Base-by-base conservation (phyloP, 2,797 vertebrate genomes). In the Microhierax caerulescens region DNA sequence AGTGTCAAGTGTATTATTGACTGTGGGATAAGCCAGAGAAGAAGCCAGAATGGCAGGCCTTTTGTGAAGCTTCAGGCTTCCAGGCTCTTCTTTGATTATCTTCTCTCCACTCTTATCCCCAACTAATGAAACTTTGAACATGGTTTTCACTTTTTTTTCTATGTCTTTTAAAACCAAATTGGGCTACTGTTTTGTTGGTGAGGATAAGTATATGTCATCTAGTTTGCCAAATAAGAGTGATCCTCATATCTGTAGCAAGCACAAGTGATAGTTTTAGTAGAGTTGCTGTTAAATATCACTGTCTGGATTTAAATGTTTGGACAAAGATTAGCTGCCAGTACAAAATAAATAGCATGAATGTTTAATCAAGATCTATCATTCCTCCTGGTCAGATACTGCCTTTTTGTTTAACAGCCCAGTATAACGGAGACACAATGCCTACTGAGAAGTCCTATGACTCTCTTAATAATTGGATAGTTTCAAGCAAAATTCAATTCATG, bases 271-370 rank as follows among this genome's bases (percentile, higher is more conserved):
- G 53, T 82, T 94, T 74, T 59, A 81, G 74, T 85, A 82, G 63
- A 76, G 36, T 65, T 83, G 57, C 39, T 74, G 79, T 92, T 95
- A 92, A 94, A 81, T 94, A 90, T 77, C 77, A 60, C 92, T 60
- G 43, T 45, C 70, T 74, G 90, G 88, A 95, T 93, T 94, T 87
- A 95, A 89, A 87, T 92, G 85, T 96, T 94, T 82, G 45, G 77
- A 90, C 74, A 89, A 90, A 79, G 93, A 90, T 88, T 93, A 96
- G 34, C 77, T 73, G 39, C n/a, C n/a, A 74, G 85, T 86, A 77
- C 67, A 90, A 92, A 93, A 84, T 74, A 95, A 96, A 94, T 87
- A 90, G 32, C 74, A 83, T 43, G 68, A 89, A 50, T 95, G 41
- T 94, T 97, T 95, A 93, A 89, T 85, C 70, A 79, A 72, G 67